phyloP scores from a whole-genome alignment of 1,140 invertebrate species.

The Olivierus martensii region DNA sequence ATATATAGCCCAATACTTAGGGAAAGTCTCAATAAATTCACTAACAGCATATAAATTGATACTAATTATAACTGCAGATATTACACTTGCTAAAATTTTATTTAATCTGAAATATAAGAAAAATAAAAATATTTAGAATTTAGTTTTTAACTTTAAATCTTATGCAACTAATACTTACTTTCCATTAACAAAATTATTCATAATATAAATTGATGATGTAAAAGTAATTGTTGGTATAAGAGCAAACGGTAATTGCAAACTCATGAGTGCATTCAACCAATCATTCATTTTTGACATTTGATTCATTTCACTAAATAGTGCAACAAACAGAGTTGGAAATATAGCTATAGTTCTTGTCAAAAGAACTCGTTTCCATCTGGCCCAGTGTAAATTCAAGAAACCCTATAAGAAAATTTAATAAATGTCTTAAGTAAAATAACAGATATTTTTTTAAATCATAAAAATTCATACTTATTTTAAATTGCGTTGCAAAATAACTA shows the following conservation, averaged over 20 bases:
- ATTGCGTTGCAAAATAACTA: no score
- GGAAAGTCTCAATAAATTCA: constrained; percentile 40
- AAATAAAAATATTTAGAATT: constrained; percentile 1
- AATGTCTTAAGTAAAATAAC: no score
- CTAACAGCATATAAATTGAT: constrained; percentile 74
- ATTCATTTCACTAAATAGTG: constrained; percentile 53
- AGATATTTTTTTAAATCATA: no score
- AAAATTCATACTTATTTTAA: no score
- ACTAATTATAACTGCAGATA: constrained; percentile 54
- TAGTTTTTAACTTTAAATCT: background rate
- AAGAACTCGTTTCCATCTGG: constrained; percentile 74
- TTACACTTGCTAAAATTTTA: constrained; percentile 47
- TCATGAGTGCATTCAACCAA: constrained; percentile 79
- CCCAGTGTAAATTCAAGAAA: constrained; percentile 76
- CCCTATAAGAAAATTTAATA: constrained; percentile 39
- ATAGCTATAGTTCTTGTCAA: constrained; percentile 78
- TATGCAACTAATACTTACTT: constrained; percentile 39
- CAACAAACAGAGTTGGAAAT: constrained; percentile 68
- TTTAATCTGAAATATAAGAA: constrained; percentile 24
- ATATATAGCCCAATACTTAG: constrained; percentile 39
- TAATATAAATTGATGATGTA: constrained; percentile 59
- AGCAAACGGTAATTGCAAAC: constrained; percentile 66
- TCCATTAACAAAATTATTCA: constrained; percentile 70
- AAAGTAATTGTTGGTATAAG: constrained; percentile 77
- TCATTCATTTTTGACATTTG: constrained; percentile 75